A percentile compares a stretch with the other conserved stretches of the same genome.
These are phyloP conservation scores for Diacarnus erythraeanus DNA, from an alignment of 37 sponge, comb jelly and placozoan genomes.

Conservation along the genomic window DNA sequence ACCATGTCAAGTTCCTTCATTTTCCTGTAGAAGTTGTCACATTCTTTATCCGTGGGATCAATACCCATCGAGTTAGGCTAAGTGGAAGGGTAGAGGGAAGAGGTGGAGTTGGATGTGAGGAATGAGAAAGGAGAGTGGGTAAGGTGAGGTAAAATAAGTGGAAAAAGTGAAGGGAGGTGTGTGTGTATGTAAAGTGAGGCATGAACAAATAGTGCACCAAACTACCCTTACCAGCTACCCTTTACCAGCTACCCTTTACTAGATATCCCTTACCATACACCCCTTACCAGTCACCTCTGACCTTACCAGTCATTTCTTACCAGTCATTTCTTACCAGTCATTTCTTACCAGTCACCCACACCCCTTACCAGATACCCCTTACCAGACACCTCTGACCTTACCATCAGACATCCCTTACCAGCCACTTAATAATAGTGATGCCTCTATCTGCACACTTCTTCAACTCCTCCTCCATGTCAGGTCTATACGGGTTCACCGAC, in stretches of 20 bases:
- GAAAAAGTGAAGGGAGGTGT: background rate
- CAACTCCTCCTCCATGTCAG: slow-evolving; percentile 74
- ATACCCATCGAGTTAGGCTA: slow-evolving; percentile 91
- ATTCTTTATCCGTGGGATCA: slow-evolving; percentile 59
- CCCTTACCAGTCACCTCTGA: background rate
- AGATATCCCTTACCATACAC: no score
- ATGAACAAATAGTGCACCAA: no score
- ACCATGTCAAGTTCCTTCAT: slow-evolving; percentile 82
- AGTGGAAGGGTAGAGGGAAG: background rate
- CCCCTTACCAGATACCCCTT: no score
- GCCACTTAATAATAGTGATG: slow-evolving; percentile 85
- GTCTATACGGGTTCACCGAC: slow-evolving; percentile 84
- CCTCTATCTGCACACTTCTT: slow-evolving; percentile 66
- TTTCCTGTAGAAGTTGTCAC: slow-evolving; percentile 72
- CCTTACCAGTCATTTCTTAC: no score
- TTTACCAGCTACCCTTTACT: no score
- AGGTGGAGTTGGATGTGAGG: background rate
- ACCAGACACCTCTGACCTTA: no score
- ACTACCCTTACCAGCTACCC: no score
- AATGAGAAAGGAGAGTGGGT: background rate
- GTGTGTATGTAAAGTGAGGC: background rate
- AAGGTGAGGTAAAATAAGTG: background rate
- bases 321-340: no score
- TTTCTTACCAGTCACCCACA: no score
- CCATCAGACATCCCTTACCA: slow-evolving; percentile 32